Conservation (phyloP, 2,797 vertebrate species). For the Coregonus suidteri region DNA sequence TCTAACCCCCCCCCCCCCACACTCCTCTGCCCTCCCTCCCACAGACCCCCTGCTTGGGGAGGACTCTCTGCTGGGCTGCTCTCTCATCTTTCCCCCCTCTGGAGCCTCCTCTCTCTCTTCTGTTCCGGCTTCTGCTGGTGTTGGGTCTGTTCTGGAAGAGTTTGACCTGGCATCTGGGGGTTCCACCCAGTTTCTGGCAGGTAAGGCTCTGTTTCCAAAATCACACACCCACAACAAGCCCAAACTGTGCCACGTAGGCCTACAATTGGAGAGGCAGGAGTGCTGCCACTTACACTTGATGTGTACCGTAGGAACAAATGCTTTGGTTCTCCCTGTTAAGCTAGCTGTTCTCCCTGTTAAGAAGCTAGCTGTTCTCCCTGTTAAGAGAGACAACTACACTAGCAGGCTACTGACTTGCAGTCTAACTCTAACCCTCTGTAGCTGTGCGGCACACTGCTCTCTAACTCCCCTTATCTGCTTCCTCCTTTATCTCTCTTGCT, state of each 20-base stretch:
- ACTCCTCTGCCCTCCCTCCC: constrained; percentile 50
- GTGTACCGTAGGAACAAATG: not conserved
- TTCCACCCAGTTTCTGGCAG: constrained; percentile 81
- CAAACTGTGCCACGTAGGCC: not conserved
- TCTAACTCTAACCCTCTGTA: too few relatives aligned
- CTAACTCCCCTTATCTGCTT: not conserved
- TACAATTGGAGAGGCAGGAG: not conserved
- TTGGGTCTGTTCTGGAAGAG: constrained; percentile 80
- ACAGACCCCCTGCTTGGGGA: constrained; percentile 88
- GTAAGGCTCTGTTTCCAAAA: constrained; percentile 69
- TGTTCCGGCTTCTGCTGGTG: constrained; percentile 78
- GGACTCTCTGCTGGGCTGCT: constrained; percentile 89
- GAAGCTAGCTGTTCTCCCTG: too few relatives aligned
- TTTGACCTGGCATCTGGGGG: constrained; percentile 86
- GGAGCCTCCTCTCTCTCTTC: constrained; percentile 81
- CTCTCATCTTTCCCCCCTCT: constrained; percentile 86
- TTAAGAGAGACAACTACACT: not conserved
- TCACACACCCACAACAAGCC: not conserved
- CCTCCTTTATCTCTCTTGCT: not conserved
- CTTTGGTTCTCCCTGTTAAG: not conserved
- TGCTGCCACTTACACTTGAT: not conserved
- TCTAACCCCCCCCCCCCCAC: constrained; percentile 45
- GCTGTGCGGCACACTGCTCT: not conserved
- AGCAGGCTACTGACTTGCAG: not conserved
- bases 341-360: too few relatives aligned